These are phyloP conservation scores for Chymomyza amoena DNA, from an alignment of 2,888 invertebrate species.

Conservation along the genomic window DNA sequence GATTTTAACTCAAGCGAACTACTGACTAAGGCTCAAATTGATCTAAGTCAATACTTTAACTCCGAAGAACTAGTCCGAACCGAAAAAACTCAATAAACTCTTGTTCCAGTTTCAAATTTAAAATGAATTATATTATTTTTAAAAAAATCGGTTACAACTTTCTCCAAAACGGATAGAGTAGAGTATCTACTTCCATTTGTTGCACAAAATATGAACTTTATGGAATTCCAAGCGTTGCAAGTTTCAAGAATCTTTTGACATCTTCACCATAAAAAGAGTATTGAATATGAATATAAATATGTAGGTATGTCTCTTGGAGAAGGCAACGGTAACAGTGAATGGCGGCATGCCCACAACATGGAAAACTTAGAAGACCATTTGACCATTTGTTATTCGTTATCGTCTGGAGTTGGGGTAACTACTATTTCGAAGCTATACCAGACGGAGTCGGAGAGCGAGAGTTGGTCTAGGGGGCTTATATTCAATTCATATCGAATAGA, in stretches of 20 bases:
- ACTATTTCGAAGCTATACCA: background rate
- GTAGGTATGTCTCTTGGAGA: background rate
- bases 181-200: no score
- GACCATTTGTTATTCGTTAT: background rate
- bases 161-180: no score
- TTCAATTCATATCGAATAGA: slow-evolving; percentile 68
- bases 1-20: no score
- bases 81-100: no score
- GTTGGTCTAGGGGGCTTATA: background rate
- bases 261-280: background rate
- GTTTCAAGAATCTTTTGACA: background rate
- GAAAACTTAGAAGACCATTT: background rate
- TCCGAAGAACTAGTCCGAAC: no score
- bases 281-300: background rate
- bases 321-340: background rate
- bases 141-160: no score
- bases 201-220: background rate
- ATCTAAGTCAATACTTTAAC: no score
- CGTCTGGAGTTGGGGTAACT: background rate
- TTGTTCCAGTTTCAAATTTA: no score
- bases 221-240: background rate
- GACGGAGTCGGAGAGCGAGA: background rate
- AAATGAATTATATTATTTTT: no score
- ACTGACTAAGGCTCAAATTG: no score
- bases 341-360: background rate